A percentile compares a stretch with the other conserved stretches of the same genome.
Evolutionary conservation across 2,888 invertebrate species (phyloP).

Genomic region (Mystacides longicornis): DNA sequence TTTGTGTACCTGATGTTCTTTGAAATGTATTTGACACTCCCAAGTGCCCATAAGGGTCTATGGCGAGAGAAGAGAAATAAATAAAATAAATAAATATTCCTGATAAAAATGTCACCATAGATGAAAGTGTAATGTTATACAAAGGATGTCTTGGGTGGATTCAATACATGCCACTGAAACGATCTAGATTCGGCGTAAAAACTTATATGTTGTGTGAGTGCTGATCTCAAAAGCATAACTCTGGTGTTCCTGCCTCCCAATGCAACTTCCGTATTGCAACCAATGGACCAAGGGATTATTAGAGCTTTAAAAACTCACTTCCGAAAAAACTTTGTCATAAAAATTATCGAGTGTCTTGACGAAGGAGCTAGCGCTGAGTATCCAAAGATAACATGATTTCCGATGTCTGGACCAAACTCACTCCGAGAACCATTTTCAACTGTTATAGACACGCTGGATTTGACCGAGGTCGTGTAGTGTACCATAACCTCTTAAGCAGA

Average conservation of each 20-base stretch:
- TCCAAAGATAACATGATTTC: not conserved
- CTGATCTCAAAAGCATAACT: not conserved
- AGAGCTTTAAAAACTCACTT: not conserved
- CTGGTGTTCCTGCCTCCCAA: not conserved
- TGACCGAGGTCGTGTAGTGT: not conserved
- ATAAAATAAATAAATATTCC: too few species aligned
- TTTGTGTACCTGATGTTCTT: too few species aligned
- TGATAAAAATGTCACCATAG: constrained; percentile 22
- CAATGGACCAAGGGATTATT: not conserved
- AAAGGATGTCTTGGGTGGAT: constrained; percentile 23
- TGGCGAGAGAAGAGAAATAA: too few species aligned
- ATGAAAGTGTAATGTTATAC: constrained; percentile 25
- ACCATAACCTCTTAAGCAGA: not conserved
- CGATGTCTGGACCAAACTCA: not conserved
- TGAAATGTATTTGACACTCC: too few species aligned
- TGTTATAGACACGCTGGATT: not conserved
- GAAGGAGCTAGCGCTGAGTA: not conserved
- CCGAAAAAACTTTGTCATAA: not conserved
- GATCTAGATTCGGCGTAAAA: constrained; percentile 10
- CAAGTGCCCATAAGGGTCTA: too few species aligned
- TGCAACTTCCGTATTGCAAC: not conserved
- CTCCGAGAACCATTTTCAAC: not conserved
- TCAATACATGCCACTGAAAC: constrained; percentile 12
- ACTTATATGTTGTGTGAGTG: not conserved
- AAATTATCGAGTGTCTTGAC: not conserved